phyloP scores from a whole-genome alignment of 1,140 invertebrate species.

The Acarapis woodi region DNA sequence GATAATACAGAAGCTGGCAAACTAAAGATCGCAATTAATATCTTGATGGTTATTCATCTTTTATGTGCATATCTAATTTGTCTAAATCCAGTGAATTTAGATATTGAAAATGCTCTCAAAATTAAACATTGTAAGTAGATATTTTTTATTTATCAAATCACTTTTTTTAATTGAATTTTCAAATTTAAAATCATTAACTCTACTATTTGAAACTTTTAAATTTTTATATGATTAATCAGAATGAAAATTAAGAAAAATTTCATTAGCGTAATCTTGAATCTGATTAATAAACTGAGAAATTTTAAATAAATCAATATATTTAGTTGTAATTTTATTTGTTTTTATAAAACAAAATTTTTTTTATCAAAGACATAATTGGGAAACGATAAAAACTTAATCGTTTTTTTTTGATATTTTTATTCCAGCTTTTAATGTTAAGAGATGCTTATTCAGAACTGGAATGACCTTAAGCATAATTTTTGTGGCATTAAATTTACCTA shows the following conservation, averaged over 20 bases:
- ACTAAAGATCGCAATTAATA: conserved; percentile 23
- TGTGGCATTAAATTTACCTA: conserved; percentile 45
- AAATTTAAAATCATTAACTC: no score
- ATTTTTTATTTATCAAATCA: background rate
- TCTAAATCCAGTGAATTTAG: conserved; percentile 32
- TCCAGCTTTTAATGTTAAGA: conserved; percentile 44
- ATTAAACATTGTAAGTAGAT: conserved; percentile 27
- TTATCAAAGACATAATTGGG: background rate
- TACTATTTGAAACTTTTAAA: conserved; percentile 1
- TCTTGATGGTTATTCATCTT: conserved; percentile 29
- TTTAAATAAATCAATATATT: background rate
- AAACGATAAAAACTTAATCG: background rate
- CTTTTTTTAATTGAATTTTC: no score
- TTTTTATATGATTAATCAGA: background rate
- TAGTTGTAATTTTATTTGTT: conserved; percentile 6
- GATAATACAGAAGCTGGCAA: conserved; percentile 21
- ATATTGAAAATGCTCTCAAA: conserved; percentile 33
- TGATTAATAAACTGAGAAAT: background rate
- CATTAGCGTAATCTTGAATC: background rate
- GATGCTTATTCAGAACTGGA: conserved; percentile 36
- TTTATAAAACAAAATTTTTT: background rate
- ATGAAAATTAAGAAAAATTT: no score
- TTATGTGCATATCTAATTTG: conserved; percentile 31
- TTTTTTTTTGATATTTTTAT: conserved; percentile 12
- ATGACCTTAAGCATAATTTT: conserved; percentile 38